Base-by-base conservation (phyloP, 2,113 vertebrate genomes). In the Brachypteracias leptosomus region DNA sequence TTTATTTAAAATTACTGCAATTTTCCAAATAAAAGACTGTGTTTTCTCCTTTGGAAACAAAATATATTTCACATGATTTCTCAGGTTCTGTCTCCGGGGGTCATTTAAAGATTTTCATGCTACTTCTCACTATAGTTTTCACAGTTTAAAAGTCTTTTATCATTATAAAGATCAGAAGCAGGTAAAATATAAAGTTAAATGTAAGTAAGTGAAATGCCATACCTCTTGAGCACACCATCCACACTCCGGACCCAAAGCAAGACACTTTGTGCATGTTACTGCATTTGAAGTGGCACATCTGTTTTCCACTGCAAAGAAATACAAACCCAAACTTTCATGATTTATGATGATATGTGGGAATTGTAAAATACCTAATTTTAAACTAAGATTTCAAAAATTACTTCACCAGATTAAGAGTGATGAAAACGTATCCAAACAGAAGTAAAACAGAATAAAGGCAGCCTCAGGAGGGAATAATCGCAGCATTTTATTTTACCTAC, bases 201-300 rank as follows among this genome's bases (percentile, higher is more conserved):
- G 36, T 26, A 89, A 96, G 83, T 36, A 82, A 93, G 38, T 33
- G 62, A 36, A 92, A 95, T 51, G 61, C n/a, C 97, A 71, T 97
- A 99, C 99, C 99, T 99, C 98, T 97, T 99, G 98, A 97, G 98
- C 98, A 98, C 99, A 99, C 99, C 99, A 99, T 96, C 98, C 98
- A 35, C 99, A 99, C 95, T 99, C 98, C 38, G 99, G 99, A 93
- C 99, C 99, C 91, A 98, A 98, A 46, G 96, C 96, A 85, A 99
- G 98, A 94, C 99, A 99, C 92, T 98, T 98, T 80, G 97, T 85
- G 72, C 99, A 99, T 38, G 99, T 98, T 38, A 91, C 97, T 92
- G 98, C 94, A 83, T 97, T 96, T 16, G 99, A 98, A 89, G 98
- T 98, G 86, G 92, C 84, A 95, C 99, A 99, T 96, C 93, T 97